Base-by-base conservation (phyloP, 2,797 vertebrate genomes). In the Sebastes flavidus region DNA sequence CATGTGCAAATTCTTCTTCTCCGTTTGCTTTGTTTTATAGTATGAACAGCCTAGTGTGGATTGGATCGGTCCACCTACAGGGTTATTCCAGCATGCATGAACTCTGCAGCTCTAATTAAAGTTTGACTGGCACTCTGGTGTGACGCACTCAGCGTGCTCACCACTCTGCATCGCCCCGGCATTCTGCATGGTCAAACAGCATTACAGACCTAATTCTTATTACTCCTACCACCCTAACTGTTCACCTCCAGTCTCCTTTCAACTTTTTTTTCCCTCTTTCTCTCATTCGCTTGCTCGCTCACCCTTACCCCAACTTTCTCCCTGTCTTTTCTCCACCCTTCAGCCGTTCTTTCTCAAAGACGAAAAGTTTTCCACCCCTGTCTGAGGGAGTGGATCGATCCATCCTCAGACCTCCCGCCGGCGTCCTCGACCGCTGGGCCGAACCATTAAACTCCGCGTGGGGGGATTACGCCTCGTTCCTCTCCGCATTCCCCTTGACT, bases 351-450 rank as follows among this genome's bases (percentile, higher is more conserved):
- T 88, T 86, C 67, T 83, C 88, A 92, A 90, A 89, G 89, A 77
- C 88, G 22, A 81, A 85, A 92, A 90, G 56, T 90, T 93, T 87
- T 75, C 77, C 54, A 55, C 78, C 86, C 85, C 88, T 38, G 32
- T 86, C 85, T 85, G 88, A 87, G 82, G 76, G 75, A 65, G 74
- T 85, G 90, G 88, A 93, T 94, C 92, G 92, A 94, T 94, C 92
- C 88, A 65, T 89, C 80, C 76, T 66, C 67, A 65, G 83, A 75
- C 84, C 79, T 82, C 88, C 88, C 12, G 55, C 82, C 42, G 18
- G 75, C 2, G 4, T 29, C 77, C 88, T 87, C 59, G 7, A 88
- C 89, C 65, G 78, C 90, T 88, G 90, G 89, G 83, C 80, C 16
- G 20, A 89, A 91, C 91, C 91, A 92, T 92, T 91, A 86, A 83